These are phyloP conservation scores for Lepilemur septentrionalis DNA, from an alignment of 2,797 vertebrate genomes.

Conservation along the genomic window DNA sequence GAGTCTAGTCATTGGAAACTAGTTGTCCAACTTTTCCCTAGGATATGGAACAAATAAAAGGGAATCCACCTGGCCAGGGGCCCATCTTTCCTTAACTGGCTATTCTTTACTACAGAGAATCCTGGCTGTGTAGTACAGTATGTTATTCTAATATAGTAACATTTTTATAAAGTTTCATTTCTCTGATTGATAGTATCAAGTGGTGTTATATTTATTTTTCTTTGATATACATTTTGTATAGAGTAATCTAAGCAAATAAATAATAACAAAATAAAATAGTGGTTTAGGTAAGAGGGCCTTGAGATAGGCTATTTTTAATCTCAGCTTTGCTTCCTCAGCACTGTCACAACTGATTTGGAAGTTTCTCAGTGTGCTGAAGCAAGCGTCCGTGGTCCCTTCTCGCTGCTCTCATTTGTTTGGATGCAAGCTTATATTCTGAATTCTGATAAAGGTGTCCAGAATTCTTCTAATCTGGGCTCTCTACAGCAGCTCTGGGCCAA, in stretches of 20 bases:
- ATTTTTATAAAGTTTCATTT: constrained; percentile 38
- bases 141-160: constrained; percentile 46
- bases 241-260: not conserved
- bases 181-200: constrained; percentile 64
- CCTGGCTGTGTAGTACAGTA: constrained; percentile 42
- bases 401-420: not conserved
- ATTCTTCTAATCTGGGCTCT: not conserved
- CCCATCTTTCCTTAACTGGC: not conserved
- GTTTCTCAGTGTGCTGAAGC: not conserved
- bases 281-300: not conserved
- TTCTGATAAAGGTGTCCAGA: not conserved
- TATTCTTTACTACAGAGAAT: constrained; percentile 1
- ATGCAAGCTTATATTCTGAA: not conserved
- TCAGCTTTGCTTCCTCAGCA: constrained; percentile 42
- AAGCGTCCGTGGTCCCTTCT: not conserved
- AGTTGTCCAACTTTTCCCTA: not conserved
- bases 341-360: not conserved
- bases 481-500: not conserved
- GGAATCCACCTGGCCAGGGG: not conserved
- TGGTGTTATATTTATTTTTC: constrained; percentile 40
- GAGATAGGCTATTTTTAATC: constrained; percentile 1
- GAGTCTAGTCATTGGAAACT: not conserved
- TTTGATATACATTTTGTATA: constrained; percentile 6
- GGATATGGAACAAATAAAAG: not conserved
- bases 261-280: constrained; percentile 22